A percentile compares a stretch with the other conserved stretches of the same genome.
Conservation (phyloP, 1,140 invertebrate genomes). For the Teleopsis dalmanni region DNA sequence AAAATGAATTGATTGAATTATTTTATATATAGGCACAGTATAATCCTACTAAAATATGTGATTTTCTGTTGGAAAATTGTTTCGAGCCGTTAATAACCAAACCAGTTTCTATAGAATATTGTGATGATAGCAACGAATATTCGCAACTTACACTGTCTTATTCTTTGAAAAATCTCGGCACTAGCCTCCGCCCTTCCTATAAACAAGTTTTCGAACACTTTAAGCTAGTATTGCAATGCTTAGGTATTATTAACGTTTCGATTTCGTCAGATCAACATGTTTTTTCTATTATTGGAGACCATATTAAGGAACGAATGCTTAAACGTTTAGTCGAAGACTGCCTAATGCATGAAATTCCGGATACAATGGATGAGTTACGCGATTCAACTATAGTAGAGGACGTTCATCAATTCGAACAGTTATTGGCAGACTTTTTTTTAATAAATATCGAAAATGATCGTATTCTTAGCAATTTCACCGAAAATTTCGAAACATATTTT, state of each 20-base stretch:
- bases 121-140: conserved; percentile 17
- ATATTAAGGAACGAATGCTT: conserved; percentile 56
- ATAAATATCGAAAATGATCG: conserved; percentile 43
- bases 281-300: conserved; percentile 54
- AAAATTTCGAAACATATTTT: conserved; percentile 71
- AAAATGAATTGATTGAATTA: not conserved
- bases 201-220: conserved; percentile 55
- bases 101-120: conserved; percentile 32
- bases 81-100: conserved; percentile 33
- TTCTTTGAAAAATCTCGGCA: conserved; percentile 22
- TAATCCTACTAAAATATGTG: conserved; percentile 26
- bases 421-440: conserved; percentile 48
- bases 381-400: conserved; percentile 55
- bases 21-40: conserved; percentile 22
- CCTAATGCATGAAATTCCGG: conserved; percentile 66
- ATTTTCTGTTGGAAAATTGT: conserved; percentile 36
- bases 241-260: conserved; percentile 51
- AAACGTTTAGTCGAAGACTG: conserved; percentile 65
- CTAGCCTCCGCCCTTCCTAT: conserved; percentile 43
- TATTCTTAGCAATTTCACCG: conserved; percentile 58
- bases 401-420: conserved; percentile 60
- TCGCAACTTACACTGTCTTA: conserved; percentile 31
- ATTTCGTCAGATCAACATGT: conserved; percentile 49
- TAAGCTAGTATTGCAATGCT: conserved; percentile 52
- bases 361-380: conserved; percentile 60